Conservation (phyloP, 2,797 vertebrate species). For the Ceyx erithaca region DNA sequence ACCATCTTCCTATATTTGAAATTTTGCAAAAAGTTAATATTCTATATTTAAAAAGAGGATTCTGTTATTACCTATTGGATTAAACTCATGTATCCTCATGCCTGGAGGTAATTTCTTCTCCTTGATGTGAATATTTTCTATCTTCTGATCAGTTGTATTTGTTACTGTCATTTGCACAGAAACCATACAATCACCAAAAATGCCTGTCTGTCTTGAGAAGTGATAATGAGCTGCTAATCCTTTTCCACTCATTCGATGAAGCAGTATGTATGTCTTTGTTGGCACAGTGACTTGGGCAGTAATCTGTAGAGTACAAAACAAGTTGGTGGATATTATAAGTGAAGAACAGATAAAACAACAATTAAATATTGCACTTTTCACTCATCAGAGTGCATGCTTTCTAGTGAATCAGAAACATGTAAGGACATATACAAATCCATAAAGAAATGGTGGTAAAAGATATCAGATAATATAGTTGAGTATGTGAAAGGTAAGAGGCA, state of each 20-base stretch:
- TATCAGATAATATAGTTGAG: not conserved
- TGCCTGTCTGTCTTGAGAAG: slow-evolving; percentile 89
- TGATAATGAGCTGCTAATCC: slow-evolving; percentile 91
- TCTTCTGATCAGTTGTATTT: slow-evolving; percentile 86
- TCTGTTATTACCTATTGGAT: slow-evolving; percentile 89
- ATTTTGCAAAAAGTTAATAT: not conserved
- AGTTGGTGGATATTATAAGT: not conserved
- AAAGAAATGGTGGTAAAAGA: not conserved
- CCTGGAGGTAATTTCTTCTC: slow-evolving; percentile 81
- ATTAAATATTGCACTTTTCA: not conserved
- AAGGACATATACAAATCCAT: not conserved
- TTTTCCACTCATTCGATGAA: slow-evolving; percentile 96
- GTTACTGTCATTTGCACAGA: slow-evolving; percentile 88
- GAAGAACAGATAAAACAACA: not conserved
- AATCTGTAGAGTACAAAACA: slow-evolving; percentile 78
- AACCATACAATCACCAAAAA: slow-evolving; percentile 89
- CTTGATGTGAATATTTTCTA: slow-evolving; percentile 88
- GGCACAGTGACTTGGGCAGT: slow-evolving; percentile 85
- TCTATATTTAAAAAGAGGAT: not conserved
- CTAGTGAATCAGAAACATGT: not conserved
- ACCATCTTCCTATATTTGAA: not conserved
- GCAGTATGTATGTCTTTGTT: slow-evolving; percentile 85
- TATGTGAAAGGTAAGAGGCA: too few species aligned
- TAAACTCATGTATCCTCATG: slow-evolving; percentile 88
- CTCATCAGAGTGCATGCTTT: not conserved